Evolutionary conservation across 2,113 vertebrate species (phyloP).

Genomic region (Psittacus erithacus): DNA sequence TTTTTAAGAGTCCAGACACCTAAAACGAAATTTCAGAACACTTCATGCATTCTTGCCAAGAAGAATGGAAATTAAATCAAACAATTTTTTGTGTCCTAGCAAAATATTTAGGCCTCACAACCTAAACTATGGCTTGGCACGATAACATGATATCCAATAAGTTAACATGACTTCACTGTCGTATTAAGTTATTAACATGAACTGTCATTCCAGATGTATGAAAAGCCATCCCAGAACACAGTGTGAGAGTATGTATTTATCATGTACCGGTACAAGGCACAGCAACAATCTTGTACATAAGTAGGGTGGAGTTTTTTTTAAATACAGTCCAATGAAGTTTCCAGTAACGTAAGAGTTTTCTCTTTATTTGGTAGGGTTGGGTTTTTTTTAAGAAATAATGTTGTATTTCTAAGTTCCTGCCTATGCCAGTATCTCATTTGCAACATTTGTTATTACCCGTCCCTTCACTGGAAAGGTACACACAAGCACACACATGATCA

Average conservation of each 20-base stretch:
- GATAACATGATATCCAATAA: not conserved
- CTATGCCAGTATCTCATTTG: not conserved
- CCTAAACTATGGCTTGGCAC: not conserved
- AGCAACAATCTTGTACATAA: not conserved
- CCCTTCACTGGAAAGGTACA: not conserved
- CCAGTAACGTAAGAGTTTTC: not conserved
- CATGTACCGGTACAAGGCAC: not conserved
- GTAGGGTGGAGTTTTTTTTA: not conserved
- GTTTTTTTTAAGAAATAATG: not conserved
- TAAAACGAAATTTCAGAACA: not conserved
- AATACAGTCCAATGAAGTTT: not conserved
- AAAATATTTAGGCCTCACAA: not conserved
- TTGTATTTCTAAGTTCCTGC: not conserved
- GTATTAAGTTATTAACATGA: not conserved
- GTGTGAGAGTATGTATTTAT: not conserved
- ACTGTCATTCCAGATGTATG: not conserved
- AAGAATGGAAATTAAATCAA: not conserved
- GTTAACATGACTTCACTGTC: not conserved
- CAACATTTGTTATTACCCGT: not conserved
- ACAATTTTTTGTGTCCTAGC: not conserved
- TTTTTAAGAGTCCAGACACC: not conserved
- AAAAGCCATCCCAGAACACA: not conserved
- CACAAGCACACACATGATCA: not conserved
- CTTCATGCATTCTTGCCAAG: not conserved
- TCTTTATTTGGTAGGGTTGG: rapidly evolving